Percentiles rank a stretch among this genome's conserved stretches.
Conservation (phyloP, 2,888 invertebrate species). For the Galerucella nymphaeae region DNA sequence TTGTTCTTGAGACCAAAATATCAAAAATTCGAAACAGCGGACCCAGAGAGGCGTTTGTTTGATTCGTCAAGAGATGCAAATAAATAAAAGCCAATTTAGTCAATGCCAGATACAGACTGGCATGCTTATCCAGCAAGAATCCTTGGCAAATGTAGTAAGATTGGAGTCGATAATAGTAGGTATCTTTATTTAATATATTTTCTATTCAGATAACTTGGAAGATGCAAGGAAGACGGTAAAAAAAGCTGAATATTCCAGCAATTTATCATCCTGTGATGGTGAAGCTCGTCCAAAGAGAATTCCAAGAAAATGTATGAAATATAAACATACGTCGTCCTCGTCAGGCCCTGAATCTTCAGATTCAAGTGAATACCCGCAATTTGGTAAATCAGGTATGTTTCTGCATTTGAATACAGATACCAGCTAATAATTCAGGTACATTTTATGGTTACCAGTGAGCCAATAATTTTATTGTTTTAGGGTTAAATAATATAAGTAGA, state of each 20-base stretch:
- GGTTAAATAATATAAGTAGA: neutral
- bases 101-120: slow-evolving; percentile 4
- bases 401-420: neutral
- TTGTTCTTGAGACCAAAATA: no score
- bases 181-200: neutral
- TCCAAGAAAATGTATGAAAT: neutral
- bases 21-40: no score
- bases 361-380: slow-evolving; percentile 2
- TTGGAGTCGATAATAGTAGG: neutral
- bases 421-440: neutral
- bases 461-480: neutral
- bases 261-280: neutral
- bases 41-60: no score
- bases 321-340: neutral
- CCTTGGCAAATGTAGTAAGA: slow-evolving; percentile 4
- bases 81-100: no score
- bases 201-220: neutral
- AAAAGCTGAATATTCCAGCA: slow-evolving; percentile 3
- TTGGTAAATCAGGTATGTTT: slow-evolving; percentile 1
- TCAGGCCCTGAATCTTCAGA: neutral
- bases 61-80: no score
- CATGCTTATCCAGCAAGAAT: neutral
- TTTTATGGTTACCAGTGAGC: neutral
- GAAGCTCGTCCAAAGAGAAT: neutral
- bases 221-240: neutral